These are phyloP conservation scores for Parelbella ahira DNA, from an alignment of 2,888 invertebrate genomes.

Conservation along the genomic window DNA sequence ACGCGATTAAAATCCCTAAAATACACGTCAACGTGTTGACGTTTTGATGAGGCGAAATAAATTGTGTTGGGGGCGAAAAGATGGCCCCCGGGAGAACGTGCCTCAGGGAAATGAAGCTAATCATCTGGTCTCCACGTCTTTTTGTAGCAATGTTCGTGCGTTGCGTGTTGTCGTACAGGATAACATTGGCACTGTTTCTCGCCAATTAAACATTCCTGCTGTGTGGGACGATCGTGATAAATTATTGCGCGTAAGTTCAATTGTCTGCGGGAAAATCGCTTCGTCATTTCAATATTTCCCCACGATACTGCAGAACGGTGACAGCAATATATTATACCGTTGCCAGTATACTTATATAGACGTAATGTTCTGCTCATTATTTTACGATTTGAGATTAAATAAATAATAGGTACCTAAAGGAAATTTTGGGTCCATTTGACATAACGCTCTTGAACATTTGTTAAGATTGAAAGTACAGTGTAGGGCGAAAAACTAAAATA, in stretches of 20 bases:
- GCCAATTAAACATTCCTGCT: slow-evolving; percentile 13
- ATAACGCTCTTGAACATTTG: no score
- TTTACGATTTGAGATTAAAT: no score
- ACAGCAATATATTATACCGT: no score
- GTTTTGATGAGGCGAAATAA: slow-evolving; percentile 77
- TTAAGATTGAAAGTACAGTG: no score
- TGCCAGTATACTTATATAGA: no score
- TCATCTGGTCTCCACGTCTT: slow-evolving; percentile 39
- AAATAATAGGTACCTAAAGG: no score
- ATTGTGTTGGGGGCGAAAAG: slow-evolving; percentile 51
- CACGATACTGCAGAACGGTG: no score
- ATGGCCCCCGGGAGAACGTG: slow-evolving; percentile 58
- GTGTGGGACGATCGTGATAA: slow-evolving; percentile 4
- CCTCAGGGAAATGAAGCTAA: slow-evolving; percentile 73
- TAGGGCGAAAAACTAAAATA: no score
- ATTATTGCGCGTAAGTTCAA: slow-evolving; percentile 9
- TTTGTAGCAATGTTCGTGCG: slow-evolving; percentile 7
- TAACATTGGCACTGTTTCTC: slow-evolving; percentile 9
- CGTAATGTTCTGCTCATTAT: no score
- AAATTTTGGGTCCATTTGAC: no score
- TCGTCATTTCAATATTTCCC: no score
- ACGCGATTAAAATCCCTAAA: slow-evolving; percentile 74
- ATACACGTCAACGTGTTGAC: slow-evolving; percentile 78
- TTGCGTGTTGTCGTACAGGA: slow-evolving; percentile 8
- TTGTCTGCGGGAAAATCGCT: no score